Conservation (phyloP, 2,888 invertebrate species). For the Cyrtodaria siliqua region DNA sequence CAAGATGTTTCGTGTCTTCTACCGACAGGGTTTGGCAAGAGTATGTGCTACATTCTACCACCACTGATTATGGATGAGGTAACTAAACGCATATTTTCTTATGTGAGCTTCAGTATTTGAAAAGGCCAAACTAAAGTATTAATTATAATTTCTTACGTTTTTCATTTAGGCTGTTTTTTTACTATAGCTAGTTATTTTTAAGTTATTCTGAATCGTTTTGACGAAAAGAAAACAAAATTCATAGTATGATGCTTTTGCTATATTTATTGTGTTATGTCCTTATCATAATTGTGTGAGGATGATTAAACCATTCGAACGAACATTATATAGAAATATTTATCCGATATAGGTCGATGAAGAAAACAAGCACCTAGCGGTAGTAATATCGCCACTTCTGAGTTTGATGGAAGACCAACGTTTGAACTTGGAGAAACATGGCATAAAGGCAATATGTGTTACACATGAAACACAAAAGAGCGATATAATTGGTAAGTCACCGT, state of each 20-base stretch:
- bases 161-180: too few relatives aligned
- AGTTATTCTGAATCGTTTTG: too few relatives aligned
- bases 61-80: constrained; percentile 15
- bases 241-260: too few relatives aligned
- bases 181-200: too few relatives aligned
- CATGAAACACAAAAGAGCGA: not conserved
- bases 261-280: too few relatives aligned
- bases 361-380: not conserved
- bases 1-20: constrained; percentile 18
- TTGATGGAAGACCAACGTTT: constrained; percentile 7
- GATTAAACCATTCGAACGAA: too few relatives aligned
- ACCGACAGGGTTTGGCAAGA: constrained; percentile 25
- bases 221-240: too few relatives aligned
- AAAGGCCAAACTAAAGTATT: too few relatives aligned
- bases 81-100: not conserved
- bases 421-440: not conserved
- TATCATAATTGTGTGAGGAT: too few relatives aligned
- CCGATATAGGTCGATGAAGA: not conserved
- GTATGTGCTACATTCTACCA: constrained; percentile 21
- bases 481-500: constrained; percentile 1
- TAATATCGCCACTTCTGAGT: constrained; percentile 4
- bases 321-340: too few relatives aligned
- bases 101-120: too few relatives aligned
- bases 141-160: too few relatives aligned
- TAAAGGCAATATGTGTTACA: not conserved